These are phyloP conservation scores for Leptonema lineaticorne DNA, from an alignment of 1,140 invertebrate species.

Conservation along the genomic window DNA sequence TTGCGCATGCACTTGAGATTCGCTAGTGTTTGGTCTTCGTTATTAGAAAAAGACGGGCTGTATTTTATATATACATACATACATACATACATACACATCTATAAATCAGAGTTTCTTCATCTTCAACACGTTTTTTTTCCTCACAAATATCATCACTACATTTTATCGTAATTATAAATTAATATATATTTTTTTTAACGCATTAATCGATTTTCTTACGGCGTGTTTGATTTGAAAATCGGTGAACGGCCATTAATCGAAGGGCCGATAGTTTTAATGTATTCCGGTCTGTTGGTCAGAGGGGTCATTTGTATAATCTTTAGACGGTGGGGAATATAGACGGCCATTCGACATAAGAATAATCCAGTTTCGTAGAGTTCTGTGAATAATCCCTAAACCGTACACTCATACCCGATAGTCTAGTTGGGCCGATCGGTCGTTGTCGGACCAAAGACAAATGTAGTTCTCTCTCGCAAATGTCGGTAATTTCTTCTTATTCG, in stretches of 20 bases:
- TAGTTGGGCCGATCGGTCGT: slow-evolving; percentile 19
- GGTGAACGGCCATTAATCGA: neutral
- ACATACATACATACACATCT: too few relatives aligned
- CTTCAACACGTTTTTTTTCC: neutral
- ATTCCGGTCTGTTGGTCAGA: neutral
- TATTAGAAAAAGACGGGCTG: slow-evolving; percentile 6
- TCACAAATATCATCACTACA: neutral
- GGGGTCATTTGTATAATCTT: neutral
- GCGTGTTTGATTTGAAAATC: neutral
- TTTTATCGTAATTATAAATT: neutral
- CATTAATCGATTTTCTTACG: neutral
- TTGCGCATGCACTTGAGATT: slow-evolving; percentile 4
- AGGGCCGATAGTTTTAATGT: neutral
- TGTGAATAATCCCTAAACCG: slow-evolving; percentile 7
- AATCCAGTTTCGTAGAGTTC: slow-evolving; percentile 2
- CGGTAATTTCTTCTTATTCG: slow-evolving; percentile 30
- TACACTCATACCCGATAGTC: too few relatives aligned
- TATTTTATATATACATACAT: slow-evolving; percentile 5
- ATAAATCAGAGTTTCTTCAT: neutral
- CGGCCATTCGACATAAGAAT: slow-evolving; percentile 6
- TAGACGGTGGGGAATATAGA: neutral
- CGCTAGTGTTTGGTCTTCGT: neutral
- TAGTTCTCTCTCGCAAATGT: slow-evolving; percentile 17
- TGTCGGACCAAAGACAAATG: slow-evolving; percentile 21
- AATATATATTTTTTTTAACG: neutral